Conservation (phyloP, 92 coral and sea anemone genomes). For the Zoanthus sansibaricus region DNA sequence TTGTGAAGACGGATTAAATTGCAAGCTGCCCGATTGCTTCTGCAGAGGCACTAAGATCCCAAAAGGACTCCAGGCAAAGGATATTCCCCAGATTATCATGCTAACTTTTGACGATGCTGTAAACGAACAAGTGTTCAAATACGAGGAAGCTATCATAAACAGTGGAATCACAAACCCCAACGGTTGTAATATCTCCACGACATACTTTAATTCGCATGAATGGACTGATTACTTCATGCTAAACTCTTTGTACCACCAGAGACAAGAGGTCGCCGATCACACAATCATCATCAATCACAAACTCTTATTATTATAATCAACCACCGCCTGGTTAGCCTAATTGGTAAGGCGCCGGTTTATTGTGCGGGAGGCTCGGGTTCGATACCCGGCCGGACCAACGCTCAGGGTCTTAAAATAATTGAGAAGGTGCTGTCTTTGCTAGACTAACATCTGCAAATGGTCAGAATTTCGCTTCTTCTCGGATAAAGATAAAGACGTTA, state of each 20-base stretch:
- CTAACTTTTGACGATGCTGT: slow-evolving; percentile 90
- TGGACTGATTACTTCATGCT: slow-evolving; percentile 85
- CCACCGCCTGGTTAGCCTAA: too few species aligned
- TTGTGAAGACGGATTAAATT: slow-evolving; percentile 29
- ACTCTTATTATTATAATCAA: too few species aligned
- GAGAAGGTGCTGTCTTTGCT: too few species aligned
- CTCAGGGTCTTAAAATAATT: too few species aligned
- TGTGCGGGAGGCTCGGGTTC: too few species aligned
- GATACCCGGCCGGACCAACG: too few species aligned
- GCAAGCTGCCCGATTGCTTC: slow-evolving; percentile 95
- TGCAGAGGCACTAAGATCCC: slow-evolving; percentile 92
- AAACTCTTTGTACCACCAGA: slow-evolving; percentile 76
- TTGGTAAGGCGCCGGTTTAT: too few species aligned
- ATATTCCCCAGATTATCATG: slow-evolving; percentile 94
- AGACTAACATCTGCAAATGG: too few species aligned
- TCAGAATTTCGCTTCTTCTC: too few species aligned
- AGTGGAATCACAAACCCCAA: slow-evolving; percentile 82
- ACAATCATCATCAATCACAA: slow-evolving; percentile 53
- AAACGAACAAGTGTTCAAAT: slow-evolving; percentile 68
- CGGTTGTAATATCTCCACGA: slow-evolving; percentile 77
- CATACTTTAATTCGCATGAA: slow-evolving; percentile 93
- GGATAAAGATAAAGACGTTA: too few species aligned
- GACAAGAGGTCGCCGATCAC: slow-evolving; percentile 94
- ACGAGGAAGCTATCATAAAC: slow-evolving; percentile 65
- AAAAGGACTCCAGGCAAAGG: slow-evolving; percentile 63